Evolutionary conservation across 2,888 invertebrate genomes (phyloP).

Genomic region (Ennomos erosarius): DNA sequence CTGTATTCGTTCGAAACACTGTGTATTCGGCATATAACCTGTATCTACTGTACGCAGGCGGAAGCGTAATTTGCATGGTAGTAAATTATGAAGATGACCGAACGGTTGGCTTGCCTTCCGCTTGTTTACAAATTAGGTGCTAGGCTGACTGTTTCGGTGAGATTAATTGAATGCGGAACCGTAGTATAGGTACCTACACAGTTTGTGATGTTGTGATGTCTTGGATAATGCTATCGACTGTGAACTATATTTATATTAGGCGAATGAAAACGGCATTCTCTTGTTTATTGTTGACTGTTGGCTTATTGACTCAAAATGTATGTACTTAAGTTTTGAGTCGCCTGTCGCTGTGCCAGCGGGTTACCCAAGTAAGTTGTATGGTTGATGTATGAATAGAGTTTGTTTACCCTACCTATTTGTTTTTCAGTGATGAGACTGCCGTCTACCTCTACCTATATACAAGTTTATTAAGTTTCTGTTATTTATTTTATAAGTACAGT

Average conservation of each 20-base stretch:
- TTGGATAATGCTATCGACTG: conserved; percentile 24
- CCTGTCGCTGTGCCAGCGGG: too few relatives aligned
- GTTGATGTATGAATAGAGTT: too few relatives aligned
- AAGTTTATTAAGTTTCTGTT: too few relatives aligned
- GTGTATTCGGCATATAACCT: conserved; percentile 23
- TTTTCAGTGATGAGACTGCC: too few relatives aligned
- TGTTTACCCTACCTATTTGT: too few relatives aligned
- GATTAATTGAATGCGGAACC: conserved; percentile 40
- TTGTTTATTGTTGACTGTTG: too few relatives aligned
- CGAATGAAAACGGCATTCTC: too few relatives aligned
- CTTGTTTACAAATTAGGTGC: conserved; percentile 65
- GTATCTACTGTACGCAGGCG: conserved; percentile 46
- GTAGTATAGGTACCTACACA: conserved; percentile 7
- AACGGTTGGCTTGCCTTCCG: conserved; percentile 59
- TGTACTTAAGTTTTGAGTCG: too few relatives aligned
- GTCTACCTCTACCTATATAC: too few relatives aligned
- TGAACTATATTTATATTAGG: not conserved
- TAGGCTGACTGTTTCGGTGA: conserved; percentile 49
- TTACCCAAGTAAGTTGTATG: too few relatives aligned
- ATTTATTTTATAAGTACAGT: too few relatives aligned
- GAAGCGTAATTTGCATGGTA: conserved; percentile 67
- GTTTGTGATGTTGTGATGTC: conserved; percentile 16
- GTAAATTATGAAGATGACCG: conserved; percentile 68
- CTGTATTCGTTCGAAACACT: conserved; percentile 9
- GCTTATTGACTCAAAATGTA: too few relatives aligned